Conservation (phyloP, 2,113 vertebrate species). For the Hystrix brachyura region DNA sequence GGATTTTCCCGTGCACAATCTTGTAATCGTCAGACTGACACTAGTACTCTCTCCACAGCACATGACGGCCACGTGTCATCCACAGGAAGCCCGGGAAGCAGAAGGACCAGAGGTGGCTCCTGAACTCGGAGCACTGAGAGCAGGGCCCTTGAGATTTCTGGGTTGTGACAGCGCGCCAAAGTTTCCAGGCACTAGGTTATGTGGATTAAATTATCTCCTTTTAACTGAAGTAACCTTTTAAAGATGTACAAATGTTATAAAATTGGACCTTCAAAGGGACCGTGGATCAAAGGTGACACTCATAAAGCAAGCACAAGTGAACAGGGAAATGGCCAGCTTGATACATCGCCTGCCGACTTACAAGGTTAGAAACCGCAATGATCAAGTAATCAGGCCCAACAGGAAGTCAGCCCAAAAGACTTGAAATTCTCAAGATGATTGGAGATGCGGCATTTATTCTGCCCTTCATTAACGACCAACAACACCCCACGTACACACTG, state of each 20-base stretch:
- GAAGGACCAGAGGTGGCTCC: not conserved
- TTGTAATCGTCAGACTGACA: not conserved
- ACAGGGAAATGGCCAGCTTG: not conserved
- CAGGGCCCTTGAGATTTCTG: not conserved
- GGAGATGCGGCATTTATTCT: not conserved
- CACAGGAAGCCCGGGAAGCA: not conserved
- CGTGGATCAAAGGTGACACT: slow-evolving; percentile 36
- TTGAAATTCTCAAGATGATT: not conserved
- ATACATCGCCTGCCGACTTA: not conserved
- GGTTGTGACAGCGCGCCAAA: not conserved
- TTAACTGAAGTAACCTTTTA: slow-evolving; percentile 10
- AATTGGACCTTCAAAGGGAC: not conserved
- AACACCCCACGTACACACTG: not conserved
- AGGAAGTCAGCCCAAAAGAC: not conserved
- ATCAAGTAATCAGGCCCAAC: not conserved
- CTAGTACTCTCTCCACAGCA: not conserved
- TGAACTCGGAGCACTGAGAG: not conserved
- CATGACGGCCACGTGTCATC: too few species aligned
- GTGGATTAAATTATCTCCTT: not conserved
- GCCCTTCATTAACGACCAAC: not conserved
- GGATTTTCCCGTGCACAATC: not conserved
- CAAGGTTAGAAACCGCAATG: not conserved
- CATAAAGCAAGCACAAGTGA: not conserved
- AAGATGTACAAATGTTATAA: slow-evolving; percentile 10
- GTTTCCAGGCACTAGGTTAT: not conserved